Base-by-base conservation (phyloP, 2,113 vertebrate species). In the Syngnathoides biaculeatus region DNA sequence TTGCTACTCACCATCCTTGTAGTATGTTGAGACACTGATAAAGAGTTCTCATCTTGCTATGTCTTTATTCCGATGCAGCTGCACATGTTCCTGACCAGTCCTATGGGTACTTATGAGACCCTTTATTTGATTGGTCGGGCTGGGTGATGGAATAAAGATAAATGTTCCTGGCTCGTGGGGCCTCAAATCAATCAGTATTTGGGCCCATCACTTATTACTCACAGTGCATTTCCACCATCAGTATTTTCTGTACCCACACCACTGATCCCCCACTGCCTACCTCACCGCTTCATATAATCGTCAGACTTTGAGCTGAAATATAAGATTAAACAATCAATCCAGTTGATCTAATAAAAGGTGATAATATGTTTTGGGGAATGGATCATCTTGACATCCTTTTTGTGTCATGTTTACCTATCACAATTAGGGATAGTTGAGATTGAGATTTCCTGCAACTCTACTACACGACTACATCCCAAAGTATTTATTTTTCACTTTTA, bases 151-250 rank as follows among this genome's bases (percentile, higher is more conserved):
- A 88, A 85, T 90, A 90, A 91, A 91, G 91, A 94, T 91, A 86
- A 91, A 94, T 92, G 91, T 80, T 85, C 81, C 80, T 86, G 73
- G 84, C 84, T 78, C 81, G 82, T 68, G 64, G 77, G 79, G 79
- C 10, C 90, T 90, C 84, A 90, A 83, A 94, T 94, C 93, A 92
- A 91, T 94, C 93, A 93, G 86, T 65, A 84, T 91, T 91, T 88
- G 91, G 92, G 91, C 92, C 89, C 90, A 91, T 94, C 92, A 92
- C 89, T 93, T 91, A 91, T 94, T 92, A 92, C 89, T 93, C 89
- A 84, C 89, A 80, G 89, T 91, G 90, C 88, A 89, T 92, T 89
- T 92, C 88, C 92, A 90, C 91, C 90, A 91, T 86, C 59, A 80
- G 86, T 86, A 87, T 88, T 91, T 77, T 83, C 72, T 88, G 69